Conservation (phyloP, 2,113 vertebrate species). For the Xiphophorus hellerii region DNA sequence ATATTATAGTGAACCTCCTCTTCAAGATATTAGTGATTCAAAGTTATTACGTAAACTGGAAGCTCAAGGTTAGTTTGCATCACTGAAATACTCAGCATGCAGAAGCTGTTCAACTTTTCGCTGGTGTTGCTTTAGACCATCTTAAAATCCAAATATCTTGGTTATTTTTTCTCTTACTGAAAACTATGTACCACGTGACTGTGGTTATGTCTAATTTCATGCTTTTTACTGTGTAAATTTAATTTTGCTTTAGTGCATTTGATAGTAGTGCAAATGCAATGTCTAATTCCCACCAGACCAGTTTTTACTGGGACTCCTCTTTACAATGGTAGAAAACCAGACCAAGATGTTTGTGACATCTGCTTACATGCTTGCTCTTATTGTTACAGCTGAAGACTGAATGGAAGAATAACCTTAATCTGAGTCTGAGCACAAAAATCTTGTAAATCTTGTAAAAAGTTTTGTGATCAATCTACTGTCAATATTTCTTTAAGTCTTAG, state of each 20-base stretch:
- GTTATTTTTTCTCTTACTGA: neutral
- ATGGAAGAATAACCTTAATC: neutral
- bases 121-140: neutral
- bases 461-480: neutral
- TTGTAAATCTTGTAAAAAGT: neutral
- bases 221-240: neutral
- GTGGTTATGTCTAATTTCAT: neutral
- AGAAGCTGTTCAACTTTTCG: neutral
- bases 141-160: neutral
- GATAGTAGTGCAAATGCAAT: neutral
- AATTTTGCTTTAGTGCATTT: neutral
- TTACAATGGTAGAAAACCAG: too few species aligned
- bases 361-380: too few species aligned
- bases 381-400: too few species aligned
- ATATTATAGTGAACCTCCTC: slow-evolving; percentile 80
- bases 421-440: neutral
- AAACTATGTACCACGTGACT: neutral
- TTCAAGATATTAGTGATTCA: slow-evolving; percentile 80
- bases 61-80: slow-evolving; percentile 86
- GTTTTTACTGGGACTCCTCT: too few species aligned
- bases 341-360: too few species aligned
- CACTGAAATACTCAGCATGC: neutral
- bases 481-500: neutral
- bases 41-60: slow-evolving; percentile 92
- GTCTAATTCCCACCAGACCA: too few species aligned